Evolutionary conservation across 30 jellyfish, hydroid and myxozoan species (phyloP), one percentile per base, ranked within the genome.

Genomic region (Aurelia sp.): DNA sequence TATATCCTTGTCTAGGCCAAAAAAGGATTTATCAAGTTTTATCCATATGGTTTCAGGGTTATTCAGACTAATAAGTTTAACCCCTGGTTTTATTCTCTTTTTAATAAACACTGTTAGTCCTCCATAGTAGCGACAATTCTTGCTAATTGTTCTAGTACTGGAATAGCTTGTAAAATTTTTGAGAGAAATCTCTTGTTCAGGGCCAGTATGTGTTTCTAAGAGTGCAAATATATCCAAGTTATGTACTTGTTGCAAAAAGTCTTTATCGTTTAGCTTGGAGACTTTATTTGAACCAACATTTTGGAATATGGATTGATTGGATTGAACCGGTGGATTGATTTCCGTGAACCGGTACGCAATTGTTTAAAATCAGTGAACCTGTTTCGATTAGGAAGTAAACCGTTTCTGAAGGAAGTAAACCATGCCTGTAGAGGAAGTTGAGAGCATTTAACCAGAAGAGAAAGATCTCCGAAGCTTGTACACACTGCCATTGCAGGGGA

Each of bases 141-240:
- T 33, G 17, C 80, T 68, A 18, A 20, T 33, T 41, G 16, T 24
- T 68, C 80, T 68, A 15, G 80, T 20, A n/a, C 60, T 33, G 16
- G 80, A 68, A 33, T 18, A 68, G 22, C 21, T 41, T 13, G 21
- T 33, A 33, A 20, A 68, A 68, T 68, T 3, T 18, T 68, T 33
- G n/a, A 68, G 60, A 68, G 24, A 11, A 20, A 24, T 13, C 35
- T 68, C 21, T 68, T 24, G 57, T 9, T 68, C 80, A 20, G 80
- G 80, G 1, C 80, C 59, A 68, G 80, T 68, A 33, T 68, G 80
- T 20, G 80, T 24, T 68, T 68, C 80, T 68, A 64, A 24, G 19
- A 68, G 80, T 24, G 80, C 60, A 68, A 68, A 68, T 8, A 27
- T 27, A 33, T 68, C 60, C 35, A 68, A 33, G 44, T 68, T 68